These are phyloP conservation scores for Pararge aegeria DNA, from an alignment of 1,140 invertebrate genomes.

Conservation along the genomic window DNA sequence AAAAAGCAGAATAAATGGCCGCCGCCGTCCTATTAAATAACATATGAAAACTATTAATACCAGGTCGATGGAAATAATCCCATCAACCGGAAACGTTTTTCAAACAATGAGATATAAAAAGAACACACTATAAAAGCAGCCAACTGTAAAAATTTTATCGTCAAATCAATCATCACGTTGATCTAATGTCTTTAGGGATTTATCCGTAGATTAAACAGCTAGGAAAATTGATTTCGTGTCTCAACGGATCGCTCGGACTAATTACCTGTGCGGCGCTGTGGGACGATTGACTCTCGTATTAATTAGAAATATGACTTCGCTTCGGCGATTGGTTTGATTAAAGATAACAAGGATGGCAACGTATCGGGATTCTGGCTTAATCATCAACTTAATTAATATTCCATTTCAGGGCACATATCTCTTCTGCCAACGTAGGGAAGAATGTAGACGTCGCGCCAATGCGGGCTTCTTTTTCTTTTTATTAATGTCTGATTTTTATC, in stretches of 20 bases:
- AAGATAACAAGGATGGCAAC: constrained; percentile 28
- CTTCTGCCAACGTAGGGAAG: too few relatives aligned
- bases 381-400: not conserved
- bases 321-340: constrained; percentile 38
- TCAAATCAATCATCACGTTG: not conserved
- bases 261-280: constrained; percentile 31
- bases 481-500: too few relatives aligned
- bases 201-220: constrained; percentile 18
- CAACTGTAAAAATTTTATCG: not conserved
- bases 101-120: constrained; percentile 1
- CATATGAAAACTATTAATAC: not conserved
- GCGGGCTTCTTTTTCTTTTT: too few relatives aligned
- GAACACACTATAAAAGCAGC: not conserved
- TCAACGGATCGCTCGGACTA: constrained; percentile 31
- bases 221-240: constrained; percentile 27
- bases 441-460: too few relatives aligned
- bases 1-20: too few relatives aligned
- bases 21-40: not conserved
- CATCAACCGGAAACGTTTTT: not conserved
- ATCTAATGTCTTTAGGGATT: constrained; percentile 7
- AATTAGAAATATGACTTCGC: constrained; percentile 48
- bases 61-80: not conserved
- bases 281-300: constrained; percentile 30
- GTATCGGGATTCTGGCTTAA: not conserved
- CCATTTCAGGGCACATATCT: too few relatives aligned